Base-by-base conservation (phyloP, 2,113 vertebrate genomes). In the Oenanthe melanoleuca region DNA sequence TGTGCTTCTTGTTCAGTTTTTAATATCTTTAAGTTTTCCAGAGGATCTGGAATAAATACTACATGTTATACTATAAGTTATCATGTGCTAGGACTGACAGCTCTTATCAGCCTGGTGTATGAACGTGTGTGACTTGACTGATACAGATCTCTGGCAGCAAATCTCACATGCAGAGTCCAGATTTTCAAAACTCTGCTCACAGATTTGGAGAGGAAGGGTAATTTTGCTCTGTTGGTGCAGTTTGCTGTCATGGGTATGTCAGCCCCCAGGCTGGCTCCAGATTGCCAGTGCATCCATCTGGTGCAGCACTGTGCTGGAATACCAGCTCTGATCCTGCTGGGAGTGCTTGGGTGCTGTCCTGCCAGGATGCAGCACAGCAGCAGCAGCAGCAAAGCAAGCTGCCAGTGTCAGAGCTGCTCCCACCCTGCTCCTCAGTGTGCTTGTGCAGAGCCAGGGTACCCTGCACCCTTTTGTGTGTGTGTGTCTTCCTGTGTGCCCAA, bases 1-100 rank as follows among this genome's bases (percentile, higher is more conserved):
- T 4, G 4, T 25, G 16, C 55, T 71, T 70, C 38, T 63, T 47
- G 52, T 38, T 18, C n/a, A 20, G 0, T 31, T 44, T 87, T 87
- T 85, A 65, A 8, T n/a, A 56, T 3, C 49, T 28, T 24, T 37
- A 25, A 14, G 34, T 93, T 89, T 89, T 75, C 44, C 59, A 65
- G 18, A 67, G 40, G 44, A 12, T 75, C 45, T 82, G 66, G 71
- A 77, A 38, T 80, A 33, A 67, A 25, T 24, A 15, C 24, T 37
- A 0, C 5, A 0, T 20, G 2, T 84, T 59, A 19, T 12, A 12
- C 9, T 83, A 0, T 40, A n/a, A 86, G 34, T 34, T 16, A 14
- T 9, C 38, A 18, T 45, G 42, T 55, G 11, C 33, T 75, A 11
- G 81, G 56, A 23, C 33, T n/a, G 71, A 29, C 70, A 94, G 69